Base-by-base conservation (phyloP, 2,888 invertebrate genomes). In the Drosophila neutralis region DNA sequence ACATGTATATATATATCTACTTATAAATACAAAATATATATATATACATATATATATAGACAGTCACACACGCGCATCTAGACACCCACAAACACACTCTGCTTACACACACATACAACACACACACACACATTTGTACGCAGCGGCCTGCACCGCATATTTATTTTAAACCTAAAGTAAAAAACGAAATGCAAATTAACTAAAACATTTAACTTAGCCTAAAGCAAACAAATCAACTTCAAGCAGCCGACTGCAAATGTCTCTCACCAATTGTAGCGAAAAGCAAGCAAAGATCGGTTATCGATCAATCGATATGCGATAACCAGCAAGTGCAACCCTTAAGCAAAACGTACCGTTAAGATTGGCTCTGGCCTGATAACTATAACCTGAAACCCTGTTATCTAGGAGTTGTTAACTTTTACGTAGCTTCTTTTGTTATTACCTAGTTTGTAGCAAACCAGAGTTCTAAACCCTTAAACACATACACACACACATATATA, bases 91-190 rank as follows among this genome's bases (percentile, higher is more conserved):
- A 31, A 69, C 42, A 72, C 64, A 68, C 45, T 48, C 45, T 48
- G 65, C 57, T 64, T 58, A 72, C 33, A 45, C 21, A 21, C 40
- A 42, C 59, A 54, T 52, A 66, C 35, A 56, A 53, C 18, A 45
- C 2, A 21, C 21, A 61, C 13, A 76, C 29, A 75, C 48, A 76
- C 64, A 78, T 67, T 72, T 77, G 58, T 70, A 71, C 70, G 83
- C 82, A 73, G 85, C 82, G 78, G 70, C 48, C 53, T 69, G 73
- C 42, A 67, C 76, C 82, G 80, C 78, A 85, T 81, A 87, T 87
- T 89, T 89, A 87, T 85, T 85, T 85, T 87, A 87, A 85, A 81
- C 72, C 69, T 71, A 74, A 76, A 65, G 68, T 73, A 52, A 68
- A 24, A 51, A 68, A 29, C 60, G 59, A 76, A 69, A 63, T 56